Evolutionary conservation across 2,888 invertebrate genomes (phyloP).

Genomic region (Auanema freiburgensis): DNA sequence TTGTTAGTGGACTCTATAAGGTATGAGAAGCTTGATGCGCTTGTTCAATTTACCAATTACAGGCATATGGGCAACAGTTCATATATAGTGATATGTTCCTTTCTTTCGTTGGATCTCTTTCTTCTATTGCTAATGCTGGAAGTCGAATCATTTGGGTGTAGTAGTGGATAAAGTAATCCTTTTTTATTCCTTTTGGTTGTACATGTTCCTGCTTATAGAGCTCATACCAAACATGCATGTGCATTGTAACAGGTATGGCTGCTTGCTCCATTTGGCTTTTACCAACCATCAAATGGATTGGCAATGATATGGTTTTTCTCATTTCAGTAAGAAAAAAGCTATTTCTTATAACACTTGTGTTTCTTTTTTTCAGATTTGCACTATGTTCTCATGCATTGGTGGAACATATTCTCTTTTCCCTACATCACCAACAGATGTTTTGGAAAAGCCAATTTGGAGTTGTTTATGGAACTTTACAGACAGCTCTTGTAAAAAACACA

Average conservation of each 20-base stretch:
- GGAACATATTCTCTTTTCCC: constrained; percentile 60
- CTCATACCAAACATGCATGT: constrained; percentile 59
- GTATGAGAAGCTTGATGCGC: constrained; percentile 24
- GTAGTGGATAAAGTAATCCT: constrained; percentile 51
- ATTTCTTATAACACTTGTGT: no score
- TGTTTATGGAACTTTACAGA: constrained; percentile 55
- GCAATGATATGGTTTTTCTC: constrained; percentile 40
- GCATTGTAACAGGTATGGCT: constrained; percentile 51
- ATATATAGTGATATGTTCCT: constrained; percentile 58
- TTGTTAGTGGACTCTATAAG: constrained; percentile 58
- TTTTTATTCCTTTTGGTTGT: not conserved
- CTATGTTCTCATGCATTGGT: constrained; percentile 56
- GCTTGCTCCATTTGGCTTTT: constrained; percentile 51
- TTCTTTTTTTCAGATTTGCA: constrained; percentile 43
- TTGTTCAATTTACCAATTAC: no score
- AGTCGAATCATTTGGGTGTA: constrained; percentile 56
- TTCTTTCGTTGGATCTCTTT: constrained; percentile 57
- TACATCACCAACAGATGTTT: constrained; percentile 56
- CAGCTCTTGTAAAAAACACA: constrained; percentile 41
- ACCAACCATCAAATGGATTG: constrained; percentile 40
- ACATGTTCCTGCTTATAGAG: constrained; percentile 35
- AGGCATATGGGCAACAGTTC: constrained; percentile 59
- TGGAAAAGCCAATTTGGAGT: constrained; percentile 58
- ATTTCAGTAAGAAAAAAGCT: constrained; percentile 14
- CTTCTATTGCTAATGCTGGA: constrained; percentile 56